Evolutionary conservation across 2,797 vertebrate genomes (phyloP).

Genomic region (Mionectes olivaceus): DNA sequence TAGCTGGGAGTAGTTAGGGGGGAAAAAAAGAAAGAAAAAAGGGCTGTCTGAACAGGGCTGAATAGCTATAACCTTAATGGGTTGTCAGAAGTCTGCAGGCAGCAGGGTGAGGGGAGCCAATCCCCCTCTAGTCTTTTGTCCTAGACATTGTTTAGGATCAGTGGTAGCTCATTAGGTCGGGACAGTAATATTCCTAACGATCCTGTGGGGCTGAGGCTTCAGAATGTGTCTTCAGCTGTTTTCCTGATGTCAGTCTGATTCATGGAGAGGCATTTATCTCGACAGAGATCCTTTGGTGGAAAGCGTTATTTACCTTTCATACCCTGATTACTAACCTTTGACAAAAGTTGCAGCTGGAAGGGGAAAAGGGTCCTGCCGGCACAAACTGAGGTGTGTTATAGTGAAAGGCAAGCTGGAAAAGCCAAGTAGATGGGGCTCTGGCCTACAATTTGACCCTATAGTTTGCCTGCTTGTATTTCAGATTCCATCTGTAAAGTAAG

Average conservation of each 20-base stretch:
- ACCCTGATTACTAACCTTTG: not conserved
- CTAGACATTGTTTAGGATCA: constrained; percentile 64
- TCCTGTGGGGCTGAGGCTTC: constrained; percentile 38
- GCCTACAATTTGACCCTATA: not conserved
- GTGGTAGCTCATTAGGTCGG: constrained; percentile 73
- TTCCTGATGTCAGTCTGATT: not conserved
- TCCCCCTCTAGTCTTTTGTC: constrained; percentile 63
- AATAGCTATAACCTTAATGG: constrained; percentile 72
- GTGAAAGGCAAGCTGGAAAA: constrained; percentile 4
- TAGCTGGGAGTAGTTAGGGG: constrained; percentile 36
- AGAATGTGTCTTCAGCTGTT: constrained; percentile 55
- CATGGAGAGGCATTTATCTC: constrained; percentile 8
- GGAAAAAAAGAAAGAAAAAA: not conserved
- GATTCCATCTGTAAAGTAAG: not conserved
- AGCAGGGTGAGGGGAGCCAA: constrained; percentile 63
- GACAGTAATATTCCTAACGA: constrained; percentile 67
- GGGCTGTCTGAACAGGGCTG: constrained; percentile 44
- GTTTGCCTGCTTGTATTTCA: constrained; percentile 1
- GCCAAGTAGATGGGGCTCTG: not conserved
- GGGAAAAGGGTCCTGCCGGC: not conserved
- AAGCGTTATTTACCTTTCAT: constrained; percentile 10
- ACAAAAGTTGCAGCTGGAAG: constrained; percentile 27
- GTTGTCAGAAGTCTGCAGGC: constrained; percentile 70
- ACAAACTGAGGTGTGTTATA: not conserved
- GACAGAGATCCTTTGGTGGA: not conserved